A percentile compares a stretch with the other conserved stretches of the same genome.
phyloP scores from a whole-genome alignment of 2,113 vertebrate genomes.

The Numida meleagris region DNA sequence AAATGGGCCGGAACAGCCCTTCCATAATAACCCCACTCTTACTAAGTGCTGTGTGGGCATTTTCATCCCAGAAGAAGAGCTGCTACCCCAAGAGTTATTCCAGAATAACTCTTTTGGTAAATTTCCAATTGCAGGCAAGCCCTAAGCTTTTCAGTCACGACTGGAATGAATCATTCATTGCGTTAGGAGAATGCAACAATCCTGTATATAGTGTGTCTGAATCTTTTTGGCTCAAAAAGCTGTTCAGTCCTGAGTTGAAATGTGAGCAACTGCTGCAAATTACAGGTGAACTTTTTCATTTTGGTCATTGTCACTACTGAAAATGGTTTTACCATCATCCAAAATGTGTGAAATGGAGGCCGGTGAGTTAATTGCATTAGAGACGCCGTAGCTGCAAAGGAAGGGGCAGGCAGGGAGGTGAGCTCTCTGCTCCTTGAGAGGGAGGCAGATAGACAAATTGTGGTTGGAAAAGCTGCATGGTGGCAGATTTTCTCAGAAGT shows the following conservation, averaged over 20 bases:
- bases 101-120: constrained; percentile 69
- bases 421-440: not conserved
- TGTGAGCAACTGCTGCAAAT: not conserved
- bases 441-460: not conserved
- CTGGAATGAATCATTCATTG: constrained; percentile 69
- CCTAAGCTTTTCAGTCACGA: constrained; percentile 70
- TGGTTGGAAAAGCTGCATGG: fast-evolving
- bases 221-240: constrained; percentile 43
- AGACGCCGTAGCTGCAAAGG: not conserved
- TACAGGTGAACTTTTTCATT: constrained; percentile 11
- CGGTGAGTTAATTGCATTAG: not conserved
- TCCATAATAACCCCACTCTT: not conserved
- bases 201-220: constrained; percentile 10
- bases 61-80: constrained; percentile 43
- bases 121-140: constrained; percentile 70
- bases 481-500: not conserved
- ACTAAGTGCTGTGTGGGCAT: constrained; percentile 52
- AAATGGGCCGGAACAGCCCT: constrained; percentile 36
- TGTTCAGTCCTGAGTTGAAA: not conserved
- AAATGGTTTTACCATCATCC: not conserved
- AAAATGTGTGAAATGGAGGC: constrained; percentile 15
- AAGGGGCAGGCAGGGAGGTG: not conserved
- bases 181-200: constrained; percentile 49
- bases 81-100: constrained; percentile 50
- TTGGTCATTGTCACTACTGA: not conserved